Evolutionary conservation across 2,888 invertebrate species (phyloP).

Genomic region (Agrotis exclamationis): DNA sequence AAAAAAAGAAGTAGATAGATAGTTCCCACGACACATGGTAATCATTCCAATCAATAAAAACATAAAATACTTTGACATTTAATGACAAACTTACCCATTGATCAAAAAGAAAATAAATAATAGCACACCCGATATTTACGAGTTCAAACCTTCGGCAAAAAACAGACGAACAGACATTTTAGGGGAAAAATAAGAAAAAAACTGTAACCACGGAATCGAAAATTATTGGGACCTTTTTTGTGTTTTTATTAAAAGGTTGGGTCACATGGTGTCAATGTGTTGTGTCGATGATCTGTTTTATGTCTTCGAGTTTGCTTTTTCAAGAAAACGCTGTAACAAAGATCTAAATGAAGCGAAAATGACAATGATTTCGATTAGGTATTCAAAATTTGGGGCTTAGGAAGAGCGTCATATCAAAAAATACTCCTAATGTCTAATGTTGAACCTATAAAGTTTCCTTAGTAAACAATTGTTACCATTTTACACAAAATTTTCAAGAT

Average conservation of each 20-base stretch:
- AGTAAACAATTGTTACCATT: too few species aligned
- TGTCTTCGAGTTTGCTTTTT: not conserved
- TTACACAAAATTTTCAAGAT: too few species aligned
- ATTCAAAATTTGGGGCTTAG: too few species aligned
- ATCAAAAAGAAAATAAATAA: conserved; percentile 70
- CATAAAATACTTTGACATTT: conserved; percentile 89
- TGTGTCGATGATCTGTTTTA: not conserved
- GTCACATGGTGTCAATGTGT: conserved; percentile 37
- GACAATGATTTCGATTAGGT: too few species aligned
- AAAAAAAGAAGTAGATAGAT: too few species aligned
- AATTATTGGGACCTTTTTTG: conserved; percentile 67
- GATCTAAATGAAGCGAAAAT: too few species aligned
- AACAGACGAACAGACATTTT: conserved; percentile 70
- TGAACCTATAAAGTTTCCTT: too few species aligned
- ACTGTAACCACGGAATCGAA: conserved; percentile 79
- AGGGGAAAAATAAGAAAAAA: conserved; percentile 69
- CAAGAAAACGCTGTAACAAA: too few species aligned
- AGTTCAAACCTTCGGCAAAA: conserved; percentile 77
- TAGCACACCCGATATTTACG: conserved; percentile 71
- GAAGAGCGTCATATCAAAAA: too few species aligned
- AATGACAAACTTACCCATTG: conserved; percentile 83
- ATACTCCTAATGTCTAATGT: too few species aligned
- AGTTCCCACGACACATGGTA: conserved; percentile 82
- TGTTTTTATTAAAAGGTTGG: conserved; percentile 19
- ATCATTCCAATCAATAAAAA: conserved; percentile 81